These are phyloP conservation scores for Siderastrea siderea DNA, from an alignment of 92 coral and sea anemone genomes.

Conservation along the genomic window DNA sequence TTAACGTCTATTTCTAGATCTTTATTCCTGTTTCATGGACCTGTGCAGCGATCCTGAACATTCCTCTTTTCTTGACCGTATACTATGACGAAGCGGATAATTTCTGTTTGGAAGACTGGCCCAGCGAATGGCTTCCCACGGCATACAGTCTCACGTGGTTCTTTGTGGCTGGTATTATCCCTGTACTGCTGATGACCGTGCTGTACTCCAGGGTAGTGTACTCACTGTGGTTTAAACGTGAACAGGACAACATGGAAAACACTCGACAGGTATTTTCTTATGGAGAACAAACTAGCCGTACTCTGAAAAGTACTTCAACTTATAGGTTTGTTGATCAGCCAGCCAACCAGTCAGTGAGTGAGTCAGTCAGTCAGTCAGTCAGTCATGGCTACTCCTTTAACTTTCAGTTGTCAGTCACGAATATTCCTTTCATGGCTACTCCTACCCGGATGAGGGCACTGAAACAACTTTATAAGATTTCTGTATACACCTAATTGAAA, in stretches of 20 bases:
- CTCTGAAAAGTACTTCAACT: too few relatives aligned
- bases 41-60: neutral
- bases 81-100: constrained; percentile 10
- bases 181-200: neutral
- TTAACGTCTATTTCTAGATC: neutral
- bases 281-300: too few relatives aligned
- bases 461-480: too few relatives aligned
- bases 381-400: too few relatives aligned
- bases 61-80: constrained; percentile 1
- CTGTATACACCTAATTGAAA: too few relatives aligned
- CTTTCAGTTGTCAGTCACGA: too few relatives aligned
- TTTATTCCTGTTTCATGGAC: constrained; percentile 1
- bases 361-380: too few relatives aligned
- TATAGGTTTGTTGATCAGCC: too few relatives aligned
- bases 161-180: neutral
- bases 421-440: too few relatives aligned
- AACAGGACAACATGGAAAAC: too few relatives aligned
- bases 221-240: constrained; percentile 10
- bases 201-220: constrained; percentile 23
- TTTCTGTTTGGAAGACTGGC: constrained; percentile 24
- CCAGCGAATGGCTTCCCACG: constrained; percentile 7
- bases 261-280: constrained; percentile 5
- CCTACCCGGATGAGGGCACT: too few relatives aligned
- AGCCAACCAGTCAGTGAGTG: too few relatives aligned
- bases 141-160: constrained; percentile 31